These are phyloP conservation scores for Leptatherina wallacei DNA, from an alignment of 2,797 vertebrate species.

Conservation along the genomic window DNA sequence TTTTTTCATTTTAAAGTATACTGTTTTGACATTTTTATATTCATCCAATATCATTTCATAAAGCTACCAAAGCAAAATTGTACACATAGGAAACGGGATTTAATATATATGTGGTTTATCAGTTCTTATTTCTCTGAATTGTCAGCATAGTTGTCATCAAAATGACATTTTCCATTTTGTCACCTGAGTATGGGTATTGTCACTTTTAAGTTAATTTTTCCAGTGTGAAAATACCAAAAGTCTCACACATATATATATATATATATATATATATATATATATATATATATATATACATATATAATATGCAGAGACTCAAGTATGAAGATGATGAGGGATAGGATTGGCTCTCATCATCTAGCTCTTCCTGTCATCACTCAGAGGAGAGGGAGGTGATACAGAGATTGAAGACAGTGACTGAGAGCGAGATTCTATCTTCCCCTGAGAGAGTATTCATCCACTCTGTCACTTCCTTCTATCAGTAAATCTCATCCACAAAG, in stretches of 20 bases:
- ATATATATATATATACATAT: neutral
- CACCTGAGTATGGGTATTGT: no score
- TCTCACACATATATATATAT: no score
- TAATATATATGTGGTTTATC: neutral
- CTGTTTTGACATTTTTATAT: neutral
- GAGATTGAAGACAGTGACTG: slow-evolving; percentile 29
- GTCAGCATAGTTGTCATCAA: neutral
- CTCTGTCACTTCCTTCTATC: slow-evolving; percentile 41
- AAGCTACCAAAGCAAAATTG: neutral
- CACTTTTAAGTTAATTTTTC: no score
- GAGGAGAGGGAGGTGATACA: slow-evolving; percentile 21
- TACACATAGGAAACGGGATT: neutral
- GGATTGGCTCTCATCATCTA: slow-evolving; percentile 33
- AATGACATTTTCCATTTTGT: no score
- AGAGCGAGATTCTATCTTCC: slow-evolving; percentile 29
- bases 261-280: no score
- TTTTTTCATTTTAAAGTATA: no score
- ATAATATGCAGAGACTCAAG: neutral
- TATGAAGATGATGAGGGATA: slow-evolving; percentile 10
- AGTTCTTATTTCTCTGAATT: slow-evolving; percentile 4
- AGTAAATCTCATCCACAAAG: slow-evolving; percentile 46
- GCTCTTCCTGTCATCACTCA: slow-evolving; percentile 36
- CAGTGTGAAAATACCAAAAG: no score
- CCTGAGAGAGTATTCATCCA: slow-evolving; percentile 42
- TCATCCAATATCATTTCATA: neutral